Evolutionary conservation across 2,888 invertebrate species (phyloP), one percentile per base, ranked within the genome.

Genomic region (Dorcus parallelipipedus): DNA sequence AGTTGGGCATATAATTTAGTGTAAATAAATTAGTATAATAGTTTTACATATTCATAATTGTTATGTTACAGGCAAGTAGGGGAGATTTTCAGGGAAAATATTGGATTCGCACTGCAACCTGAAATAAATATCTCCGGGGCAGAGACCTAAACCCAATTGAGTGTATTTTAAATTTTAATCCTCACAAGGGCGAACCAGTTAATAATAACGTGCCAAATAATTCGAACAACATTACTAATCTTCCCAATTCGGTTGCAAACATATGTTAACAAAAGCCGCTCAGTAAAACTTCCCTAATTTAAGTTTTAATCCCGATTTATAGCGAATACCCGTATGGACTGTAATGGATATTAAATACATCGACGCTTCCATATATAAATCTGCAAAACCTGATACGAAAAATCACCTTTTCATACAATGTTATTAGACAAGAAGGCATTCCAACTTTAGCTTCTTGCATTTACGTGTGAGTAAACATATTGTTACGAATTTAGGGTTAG

Each of bases 241-340:
- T 56, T 20, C 53, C 56, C 47, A 38, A 56, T 60, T 60, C 52
- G 56, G 52, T 61, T 47, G 49, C 56, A 64, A 68, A 69, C 67
- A 67, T 64, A 67, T 67, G 70, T 69, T 69, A 68, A 66, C 67
- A 62, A 57, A 62, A 63, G 63, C 63, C 57, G 51, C 59, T 51
- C 63, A 63, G 65, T 66, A 69, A 71, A 71, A 72, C 69, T 71
- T 71, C 68, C 64, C 70, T 68, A 71, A 70, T 72, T 71, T 69
- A 70, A 70, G 71, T 72, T 71, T 69, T 72, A 72, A 72, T 71
- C 69, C 68, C 67, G 68, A 72, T 72, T 71, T 72, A 71, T 71
- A 65, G 69, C 68, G 56, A 63, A 58, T 62, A 69, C 61, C 60
- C 63, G 62, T 64, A 42, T 56, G 59, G 52, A 33, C 23, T 9